phyloP scores from a whole-genome alignment of 2,888 invertebrate species.

The Eustalomyia histrio region DNA sequence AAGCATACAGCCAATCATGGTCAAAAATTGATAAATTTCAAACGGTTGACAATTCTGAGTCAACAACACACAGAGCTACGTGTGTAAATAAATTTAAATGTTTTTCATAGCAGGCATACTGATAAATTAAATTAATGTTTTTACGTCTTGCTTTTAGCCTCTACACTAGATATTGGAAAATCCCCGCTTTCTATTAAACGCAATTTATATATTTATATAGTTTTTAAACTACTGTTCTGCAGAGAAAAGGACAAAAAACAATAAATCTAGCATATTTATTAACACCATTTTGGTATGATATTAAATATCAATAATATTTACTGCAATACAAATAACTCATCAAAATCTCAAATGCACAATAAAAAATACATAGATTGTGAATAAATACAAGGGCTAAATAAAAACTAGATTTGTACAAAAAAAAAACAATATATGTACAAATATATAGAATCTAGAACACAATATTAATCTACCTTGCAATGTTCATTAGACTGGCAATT shows the following conservation, averaged over 20 bases:
- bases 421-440: conserved; percentile 31
- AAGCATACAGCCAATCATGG: no score
- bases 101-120: no score
- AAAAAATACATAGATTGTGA: not conserved
- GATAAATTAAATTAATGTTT: no score
- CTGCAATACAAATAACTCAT: conserved; percentile 58
- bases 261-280: conserved; percentile 50
- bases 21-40: no score
- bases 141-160: no score
- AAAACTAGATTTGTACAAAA: conserved; percentile 50
- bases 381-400: conserved; percentile 24
- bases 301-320: conserved; percentile 63
- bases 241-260: not conserved
- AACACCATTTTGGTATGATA: conserved; percentile 58
- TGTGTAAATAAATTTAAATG: no score
- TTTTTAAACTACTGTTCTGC: conserved; percentile 30
- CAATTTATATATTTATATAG: no score
- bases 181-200: no score
- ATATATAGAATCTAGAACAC: conserved; percentile 45
- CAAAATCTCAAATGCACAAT: conserved; percentile 61
- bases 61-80: no score
- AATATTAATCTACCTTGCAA: conserved; percentile 28
- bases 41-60: no score
- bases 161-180: no score
- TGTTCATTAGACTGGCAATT: no score